These are phyloP conservation scores for Eumeta japonica DNA, from an alignment of 1,140 invertebrate genomes.

Conservation along the genomic window DNA sequence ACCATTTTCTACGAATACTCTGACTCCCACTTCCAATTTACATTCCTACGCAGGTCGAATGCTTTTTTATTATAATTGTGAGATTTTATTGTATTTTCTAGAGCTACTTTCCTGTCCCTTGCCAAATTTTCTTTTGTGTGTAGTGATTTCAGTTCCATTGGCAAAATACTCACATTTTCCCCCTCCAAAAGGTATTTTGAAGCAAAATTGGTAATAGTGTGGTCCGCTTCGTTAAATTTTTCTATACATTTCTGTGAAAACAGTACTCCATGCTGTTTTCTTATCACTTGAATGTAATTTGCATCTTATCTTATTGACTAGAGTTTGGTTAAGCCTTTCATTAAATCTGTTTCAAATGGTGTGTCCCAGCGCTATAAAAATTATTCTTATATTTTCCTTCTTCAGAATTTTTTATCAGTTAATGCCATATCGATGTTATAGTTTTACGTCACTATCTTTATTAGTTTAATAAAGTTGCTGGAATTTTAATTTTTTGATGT, in stretches of 20 bases:
- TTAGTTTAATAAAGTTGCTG: too few relatives aligned
- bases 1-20: slow-evolving; percentile 12
- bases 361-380: slow-evolving; percentile 16
- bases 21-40: slow-evolving; percentile 12
- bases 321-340: too few relatives aligned
- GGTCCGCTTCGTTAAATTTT: too few relatives aligned
- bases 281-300: slow-evolving; percentile 10
- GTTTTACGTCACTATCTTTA: slow-evolving; percentile 7
- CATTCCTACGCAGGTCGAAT: slow-evolving; percentile 10
- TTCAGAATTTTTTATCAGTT: slow-evolving; percentile 25
- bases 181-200: slow-evolving; percentile 16
- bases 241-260: slow-evolving; percentile 15
- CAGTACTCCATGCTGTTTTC: slow-evolving; percentile 14
- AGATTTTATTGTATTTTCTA: too few relatives aligned
- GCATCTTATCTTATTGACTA: slow-evolving; percentile 16
- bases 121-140: slow-evolving; percentile 6
- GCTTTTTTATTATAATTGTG: slow-evolving; percentile 11
- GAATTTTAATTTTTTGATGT: slow-evolving; percentile 13
- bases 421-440: slow-evolving; percentile 10
- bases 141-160: slow-evolving; percentile 11
- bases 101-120: slow-evolving; percentile 14
- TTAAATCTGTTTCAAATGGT: slow-evolving; percentile 10
- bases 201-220: too few relatives aligned
- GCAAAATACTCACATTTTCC: slow-evolving; percentile 10
- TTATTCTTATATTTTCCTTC: slow-evolving; percentile 16